Percentiles rank a stretch among this genome's conserved stretches.
phyloP scores from a whole-genome alignment of 2,888 invertebrate species.

The Cantharis rufa region DNA sequence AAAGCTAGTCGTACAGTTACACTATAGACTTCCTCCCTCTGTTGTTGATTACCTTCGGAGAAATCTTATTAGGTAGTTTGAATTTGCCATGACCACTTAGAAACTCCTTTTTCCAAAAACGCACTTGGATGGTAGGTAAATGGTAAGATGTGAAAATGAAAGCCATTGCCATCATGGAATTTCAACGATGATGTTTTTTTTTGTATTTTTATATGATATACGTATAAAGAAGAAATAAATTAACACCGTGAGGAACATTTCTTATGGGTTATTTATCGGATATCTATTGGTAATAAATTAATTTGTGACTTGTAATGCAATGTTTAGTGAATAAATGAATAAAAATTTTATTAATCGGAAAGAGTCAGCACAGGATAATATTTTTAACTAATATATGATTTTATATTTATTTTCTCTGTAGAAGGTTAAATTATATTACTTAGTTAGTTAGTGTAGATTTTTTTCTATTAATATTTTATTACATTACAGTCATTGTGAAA shows the following conservation, averaged over 20 bases:
- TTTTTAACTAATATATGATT: neutral
- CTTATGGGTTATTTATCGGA: neutral
- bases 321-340: neutral
- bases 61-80: neutral
- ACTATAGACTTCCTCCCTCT: neutral
- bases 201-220: no score
- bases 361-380: neutral
- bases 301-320: neutral
- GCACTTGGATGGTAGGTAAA: neutral
- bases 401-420: neutral
- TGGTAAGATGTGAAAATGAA: neutral
- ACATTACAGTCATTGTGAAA: neutral
- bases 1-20: neutral
- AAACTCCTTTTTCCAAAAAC: neutral
- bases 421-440: neutral
- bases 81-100: neutral
- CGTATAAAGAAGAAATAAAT: neutral
- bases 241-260: neutral
- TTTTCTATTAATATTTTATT: neutral
- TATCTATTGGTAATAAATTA: neutral
- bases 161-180: neutral
- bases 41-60: neutral
- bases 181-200: no score
- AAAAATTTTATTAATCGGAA: neutral
- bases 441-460: neutral